phyloP scores from a whole-genome alignment of 2,113 vertebrate genomes.

The Bungarus multicinctus region DNA sequence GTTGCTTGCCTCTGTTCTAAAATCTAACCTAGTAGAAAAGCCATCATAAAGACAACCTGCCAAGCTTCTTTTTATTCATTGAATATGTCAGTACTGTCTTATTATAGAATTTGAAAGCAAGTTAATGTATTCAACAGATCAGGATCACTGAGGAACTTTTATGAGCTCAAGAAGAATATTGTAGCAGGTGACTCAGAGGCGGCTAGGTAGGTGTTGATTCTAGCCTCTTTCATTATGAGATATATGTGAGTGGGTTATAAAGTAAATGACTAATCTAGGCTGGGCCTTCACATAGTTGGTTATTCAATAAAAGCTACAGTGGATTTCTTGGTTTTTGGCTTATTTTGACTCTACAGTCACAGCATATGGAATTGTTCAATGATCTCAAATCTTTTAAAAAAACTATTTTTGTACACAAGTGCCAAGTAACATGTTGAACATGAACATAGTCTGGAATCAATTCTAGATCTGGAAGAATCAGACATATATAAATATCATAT shows the following conservation, averaged over 20 bases:
- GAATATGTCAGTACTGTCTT: background rate
- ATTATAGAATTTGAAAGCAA: background rate
- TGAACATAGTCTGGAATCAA: background rate
- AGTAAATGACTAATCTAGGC: slow-evolving; percentile 12
- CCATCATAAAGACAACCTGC: background rate
- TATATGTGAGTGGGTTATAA: slow-evolving; percentile 9
- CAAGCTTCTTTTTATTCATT: background rate
- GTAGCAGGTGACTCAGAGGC: background rate
- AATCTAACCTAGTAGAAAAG: background rate
- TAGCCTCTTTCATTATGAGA: background rate
- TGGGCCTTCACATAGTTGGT: background rate
- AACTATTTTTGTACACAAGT: background rate
- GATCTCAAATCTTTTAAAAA: background rate
- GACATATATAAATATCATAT: background rate
- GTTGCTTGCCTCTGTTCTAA: background rate
- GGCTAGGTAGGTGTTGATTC: background rate
- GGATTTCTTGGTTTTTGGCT: background rate
- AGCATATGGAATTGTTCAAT: background rate
- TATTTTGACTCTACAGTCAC: background rate
- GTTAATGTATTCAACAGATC: background rate
- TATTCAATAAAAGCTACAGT: background rate
- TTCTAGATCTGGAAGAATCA: background rate
- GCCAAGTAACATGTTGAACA: background rate
- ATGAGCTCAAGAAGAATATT: background rate
- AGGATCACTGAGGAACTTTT: background rate